These are phyloP conservation scores for Hesperia comma DNA, from an alignment of 2,888 invertebrate genomes.

Conservation along the genomic window DNA sequence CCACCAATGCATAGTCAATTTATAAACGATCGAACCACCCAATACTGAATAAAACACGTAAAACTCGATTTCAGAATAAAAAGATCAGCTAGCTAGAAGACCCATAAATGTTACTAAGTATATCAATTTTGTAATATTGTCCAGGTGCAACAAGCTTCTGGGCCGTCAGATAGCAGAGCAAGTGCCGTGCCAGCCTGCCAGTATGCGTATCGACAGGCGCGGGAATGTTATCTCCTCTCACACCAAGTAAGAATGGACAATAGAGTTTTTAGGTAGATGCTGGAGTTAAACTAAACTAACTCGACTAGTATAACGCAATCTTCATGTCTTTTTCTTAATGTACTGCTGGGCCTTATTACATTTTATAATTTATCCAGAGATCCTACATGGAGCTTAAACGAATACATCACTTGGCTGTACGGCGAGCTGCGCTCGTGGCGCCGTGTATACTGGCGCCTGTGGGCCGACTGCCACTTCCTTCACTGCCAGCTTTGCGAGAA, in stretches of 20 bases:
- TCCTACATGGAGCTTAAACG: conserved; percentile 90
- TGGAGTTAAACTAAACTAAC: too few relatives aligned
- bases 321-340: too few relatives aligned
- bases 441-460: conserved; percentile 96
- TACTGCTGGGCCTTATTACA: not conserved
- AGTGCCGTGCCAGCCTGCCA: conserved; percentile 88
- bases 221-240: conserved; percentile 90
- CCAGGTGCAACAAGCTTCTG: conserved; percentile 88
- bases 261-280: too few relatives aligned
- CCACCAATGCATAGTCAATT: too few relatives aligned
- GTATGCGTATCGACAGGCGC: conserved; percentile 88
- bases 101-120: too few relatives aligned
- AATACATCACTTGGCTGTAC: conserved; percentile 90
- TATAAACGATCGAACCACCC: too few relatives aligned
- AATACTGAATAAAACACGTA: too few relatives aligned
- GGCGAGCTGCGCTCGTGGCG: conserved; percentile 94
- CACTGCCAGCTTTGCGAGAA: conserved; percentile 91
- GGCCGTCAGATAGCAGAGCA: conserved; percentile 87
- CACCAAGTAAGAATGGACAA: conserved; percentile 76
- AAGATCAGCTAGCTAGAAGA: too few relatives aligned
- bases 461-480: conserved; percentile 95
- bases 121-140: conserved; percentile 17
- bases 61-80: too few relatives aligned
- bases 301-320: too few relatives aligned
- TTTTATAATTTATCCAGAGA: conserved; percentile 79